Conservation (phyloP, 2,797 vertebrate species). For the Eulemur rubriventer region DNA sequence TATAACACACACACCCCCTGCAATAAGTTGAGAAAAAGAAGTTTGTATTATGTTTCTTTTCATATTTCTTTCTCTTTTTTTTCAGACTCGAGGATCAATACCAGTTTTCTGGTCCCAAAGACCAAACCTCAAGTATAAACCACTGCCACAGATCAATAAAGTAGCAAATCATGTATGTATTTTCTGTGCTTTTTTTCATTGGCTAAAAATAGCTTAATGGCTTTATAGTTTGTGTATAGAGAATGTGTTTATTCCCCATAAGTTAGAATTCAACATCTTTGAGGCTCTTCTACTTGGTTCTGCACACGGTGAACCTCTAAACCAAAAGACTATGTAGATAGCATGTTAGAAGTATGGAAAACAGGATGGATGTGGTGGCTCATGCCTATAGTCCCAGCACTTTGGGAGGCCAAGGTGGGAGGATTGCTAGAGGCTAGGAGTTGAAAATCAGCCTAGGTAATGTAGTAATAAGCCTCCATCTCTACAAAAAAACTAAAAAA, state of each 20-base stretch:
- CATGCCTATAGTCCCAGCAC: neutral
- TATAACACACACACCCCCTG: neutral
- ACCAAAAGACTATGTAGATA: neutral
- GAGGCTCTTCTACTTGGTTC: neutral
- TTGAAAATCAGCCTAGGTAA: neutral
- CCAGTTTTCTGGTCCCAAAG: slow-evolving; percentile 98
- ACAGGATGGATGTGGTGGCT: neutral
- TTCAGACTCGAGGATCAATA: slow-evolving; percentile 96
- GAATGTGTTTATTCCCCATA: neutral
- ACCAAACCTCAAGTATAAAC: slow-evolving; percentile 98
- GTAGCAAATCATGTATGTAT: slow-evolving; percentile 93
- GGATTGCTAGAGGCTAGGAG: neutral
- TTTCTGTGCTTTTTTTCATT: slow-evolving; percentile 22
- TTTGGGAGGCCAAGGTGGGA: neutral
- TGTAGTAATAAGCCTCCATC: neutral
- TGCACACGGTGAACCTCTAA: neutral
- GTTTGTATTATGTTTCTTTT: neutral
- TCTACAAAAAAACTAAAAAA: neutral
- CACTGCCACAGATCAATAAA: slow-evolving; percentile 97
- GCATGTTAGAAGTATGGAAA: neutral
- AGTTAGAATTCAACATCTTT: neutral
- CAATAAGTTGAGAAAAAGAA: neutral
- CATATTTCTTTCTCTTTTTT: slow-evolving; percentile 38
- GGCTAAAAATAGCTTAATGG: neutral
- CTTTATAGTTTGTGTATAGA: neutral